Base-by-base conservation (phyloP, 1,140 invertebrate species). In the Zaprionus gabonicus region DNA sequence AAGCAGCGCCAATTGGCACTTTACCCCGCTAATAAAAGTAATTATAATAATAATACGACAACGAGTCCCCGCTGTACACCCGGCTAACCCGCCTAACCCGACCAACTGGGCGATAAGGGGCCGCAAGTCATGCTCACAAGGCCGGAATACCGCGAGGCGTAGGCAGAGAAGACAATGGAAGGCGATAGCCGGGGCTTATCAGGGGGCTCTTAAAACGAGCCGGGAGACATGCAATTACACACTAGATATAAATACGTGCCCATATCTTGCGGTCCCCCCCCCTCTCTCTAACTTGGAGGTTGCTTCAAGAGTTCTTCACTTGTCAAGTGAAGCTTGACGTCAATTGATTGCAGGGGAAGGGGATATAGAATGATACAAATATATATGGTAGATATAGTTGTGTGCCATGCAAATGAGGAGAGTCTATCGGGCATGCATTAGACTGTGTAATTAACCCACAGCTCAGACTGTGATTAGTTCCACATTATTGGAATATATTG, bases 51-150 rank as follows among this genome's bases (percentile, higher is more conserved):
- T 51, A 51, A 25, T 25, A 25, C 46, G 1, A 25, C 2, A 9
- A 9, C 46, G 20, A 23, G 10, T 23, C 3, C 46, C 3, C 44
- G 17, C 46, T 2, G 3, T n/a, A 20, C n/a, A 51, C 3, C 46
- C 46, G 12, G 0, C 20, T 9, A 25, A 25, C 46, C 20, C 20
- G 4, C 1, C 46, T 9, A 25, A 25, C 46, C 20, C 20, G 4
- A 1, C 46, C 20, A 25, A 12, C 4, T 2, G 4, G 46, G 20
- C 20, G 46, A 51, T 51, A 51, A 51, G 46, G 20, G 46, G 12
- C 3, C 4, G 46, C 46, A 51, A 51, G 46, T 51, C 46, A 51
- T 51, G 46, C 46, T 51, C 46, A 51, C 46, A 51, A 51, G 46
- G 46, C 20, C 20, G 46, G 9, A 51, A 51, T 51, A 13, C 20